phyloP scores from a whole-genome alignment of 2,113 vertebrate species.

The Rhineura floridana region DNA sequence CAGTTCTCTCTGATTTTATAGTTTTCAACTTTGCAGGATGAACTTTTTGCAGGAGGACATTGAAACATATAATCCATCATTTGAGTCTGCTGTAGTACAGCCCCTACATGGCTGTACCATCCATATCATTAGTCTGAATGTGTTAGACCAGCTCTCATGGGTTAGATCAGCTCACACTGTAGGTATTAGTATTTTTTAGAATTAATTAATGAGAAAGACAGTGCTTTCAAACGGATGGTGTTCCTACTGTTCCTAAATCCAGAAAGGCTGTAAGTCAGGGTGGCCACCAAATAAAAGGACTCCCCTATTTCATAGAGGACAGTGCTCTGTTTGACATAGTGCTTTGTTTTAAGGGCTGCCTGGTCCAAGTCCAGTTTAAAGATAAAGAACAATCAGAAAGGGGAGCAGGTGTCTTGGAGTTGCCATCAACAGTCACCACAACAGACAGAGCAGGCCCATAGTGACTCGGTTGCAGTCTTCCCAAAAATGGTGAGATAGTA shows the following conservation, averaged over 20 bases:
- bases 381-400: too few relatives aligned
- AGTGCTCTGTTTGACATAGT: too few relatives aligned
- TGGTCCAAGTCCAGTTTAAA: too few relatives aligned
- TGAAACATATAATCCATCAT: not conserved
- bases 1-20: not conserved
- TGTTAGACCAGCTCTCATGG: not conserved
- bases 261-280: slow-evolving; percentile 11
- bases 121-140: not conserved
- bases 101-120: not conserved
- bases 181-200: slow-evolving; percentile 13
- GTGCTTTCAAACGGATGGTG: not conserved
- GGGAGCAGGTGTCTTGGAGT: too few relatives aligned
- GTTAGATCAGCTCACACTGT: not conserved
- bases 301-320: too few relatives aligned
- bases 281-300: too few relatives aligned
- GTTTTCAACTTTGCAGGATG: not conserved
- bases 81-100: not conserved
- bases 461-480: too few relatives aligned
- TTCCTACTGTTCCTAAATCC: slow-evolving; percentile 35
- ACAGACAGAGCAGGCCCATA: too few relatives aligned
- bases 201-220: slow-evolving; percentile 5
- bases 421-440: too few relatives aligned
- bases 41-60: not conserved
- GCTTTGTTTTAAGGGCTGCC: too few relatives aligned
- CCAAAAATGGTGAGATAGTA: too few relatives aligned